Base-by-base conservation (phyloP, 2,888 invertebrate species). In the Scaptomyza tumidula region DNA sequence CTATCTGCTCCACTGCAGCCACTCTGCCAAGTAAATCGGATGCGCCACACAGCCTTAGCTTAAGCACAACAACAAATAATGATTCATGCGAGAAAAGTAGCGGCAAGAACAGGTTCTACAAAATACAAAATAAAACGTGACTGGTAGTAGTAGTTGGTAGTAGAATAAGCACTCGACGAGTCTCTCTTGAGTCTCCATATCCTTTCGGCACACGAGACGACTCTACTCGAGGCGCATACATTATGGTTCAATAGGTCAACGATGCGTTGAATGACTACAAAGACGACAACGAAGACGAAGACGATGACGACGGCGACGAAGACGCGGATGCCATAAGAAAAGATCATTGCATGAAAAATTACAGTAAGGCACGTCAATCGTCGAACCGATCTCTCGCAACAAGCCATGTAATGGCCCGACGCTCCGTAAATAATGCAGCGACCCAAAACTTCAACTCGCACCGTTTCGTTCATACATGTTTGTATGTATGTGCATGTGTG, bases 201-300 rank as follows among this genome's bases (percentile, higher is more conserved):
- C 87, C 83, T 83, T 83, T 69, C 82, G 89, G 87, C 89, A 88
- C 87, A 88, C 57, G 63, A 60, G 48, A 31, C 53, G 48, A 31
- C 53, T 35, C 62, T 39, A 11, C 55, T 50, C 49, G 50, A 57
- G 48, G 43, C 63, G 56, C 66, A 64, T 71, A 64, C 58, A 88
- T 89, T 87, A 80, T 89, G 88, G 90, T 90, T 90, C 90, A 90
- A 90, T 90, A 90, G 90, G 90, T 90, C 90, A 90, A 90, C 91
- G 90, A 91, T 90, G 90, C 90, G 90, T 90, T 90, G 91, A 90
- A 88, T 89, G 78, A 69, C 73, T 69, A 52, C 53, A 52, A 24
- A 24, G 24, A 57, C 41, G 45, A 66, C 44, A 55, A 31, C 3
- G 45, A 6, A 1, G 41, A 52, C 41, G 55, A 31, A 1, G 45